Conservation (phyloP, 2,113 vertebrate genomes). For the Numida meleagris region DNA sequence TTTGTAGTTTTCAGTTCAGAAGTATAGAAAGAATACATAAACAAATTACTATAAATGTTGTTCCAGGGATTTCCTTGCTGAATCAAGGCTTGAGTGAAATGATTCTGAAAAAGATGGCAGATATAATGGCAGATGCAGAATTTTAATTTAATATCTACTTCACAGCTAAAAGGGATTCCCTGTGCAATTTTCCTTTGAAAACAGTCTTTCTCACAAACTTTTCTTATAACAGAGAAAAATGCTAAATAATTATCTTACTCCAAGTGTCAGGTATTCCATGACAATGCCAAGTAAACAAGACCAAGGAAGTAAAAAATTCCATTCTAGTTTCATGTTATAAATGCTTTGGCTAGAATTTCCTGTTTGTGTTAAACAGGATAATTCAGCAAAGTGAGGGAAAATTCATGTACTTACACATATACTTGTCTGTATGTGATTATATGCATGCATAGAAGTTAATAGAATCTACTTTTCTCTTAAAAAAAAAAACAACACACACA, state of each 20-base stretch:
- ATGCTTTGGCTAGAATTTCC: not conserved
- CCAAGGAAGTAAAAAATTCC: not conserved
- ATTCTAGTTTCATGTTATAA: not conserved
- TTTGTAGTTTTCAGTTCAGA: not conserved
- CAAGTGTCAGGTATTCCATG: not conserved
- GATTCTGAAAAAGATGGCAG: not conserved
- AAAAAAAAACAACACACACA: too few species aligned
- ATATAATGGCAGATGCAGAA: not conserved
- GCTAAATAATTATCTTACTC: not conserved
- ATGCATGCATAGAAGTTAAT: not conserved
- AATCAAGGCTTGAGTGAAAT: slow-evolving; percentile 15
- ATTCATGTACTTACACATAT: fast-evolving
- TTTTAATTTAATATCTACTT: not conserved
- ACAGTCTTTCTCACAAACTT: not conserved
- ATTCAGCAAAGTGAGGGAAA: not conserved
- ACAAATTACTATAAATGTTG: not conserved
- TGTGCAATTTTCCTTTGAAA: not conserved
- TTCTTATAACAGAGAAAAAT: not conserved
- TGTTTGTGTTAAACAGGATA: not conserved
- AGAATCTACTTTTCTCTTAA: not conserved
- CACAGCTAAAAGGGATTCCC: not conserved
- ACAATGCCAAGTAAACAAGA: not conserved
- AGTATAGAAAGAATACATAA: not conserved
- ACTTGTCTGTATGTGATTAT: fast-evolving
- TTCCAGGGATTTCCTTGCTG: slow-evolving; percentile 23